Base-by-base conservation (phyloP, 2,888 invertebrate genomes). In the Cyclophora albipunctata region DNA sequence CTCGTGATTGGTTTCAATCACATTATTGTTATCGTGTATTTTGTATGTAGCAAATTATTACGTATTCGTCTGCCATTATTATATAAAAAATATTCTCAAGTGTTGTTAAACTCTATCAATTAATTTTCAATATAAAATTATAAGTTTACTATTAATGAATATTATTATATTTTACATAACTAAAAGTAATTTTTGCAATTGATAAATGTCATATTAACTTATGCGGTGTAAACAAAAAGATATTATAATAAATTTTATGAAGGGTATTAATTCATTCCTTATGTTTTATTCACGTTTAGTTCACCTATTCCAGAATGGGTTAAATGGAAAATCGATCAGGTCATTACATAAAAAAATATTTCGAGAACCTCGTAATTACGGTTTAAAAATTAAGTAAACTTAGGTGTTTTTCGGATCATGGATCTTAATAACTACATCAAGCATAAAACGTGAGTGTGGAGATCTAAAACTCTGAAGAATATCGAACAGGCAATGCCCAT, bases 201-300 rank as follows among this genome's bases (percentile, higher is more conserved):
- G 37, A 37, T 53, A 45, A 51, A 56, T 53, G 50, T 54, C 54
- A 37, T 37, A 37, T 51, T 51, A 52, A 47, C 49, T 51, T 49
- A 50, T 57, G 54, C 52, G 52, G 49, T 60, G 56, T 60, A 55
- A 52, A 52, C 54, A 52, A 59, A 57, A 59, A 59, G 54, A 52
- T 58, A 56, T 52, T 50, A 48, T 55, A 58, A 51, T 59, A 58
- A 55, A 48, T 50, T 54, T 52, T 57, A 59, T 51, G 52, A 55
- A 50, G 54, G 52, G 52, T 55, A 58, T 41, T 3, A 40, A 41
- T 48, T 45, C 34, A 5, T 45, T 45, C n/a, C 7, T 7, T 3
- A 42, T 44, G 42, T 48, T 44, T 45, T 49, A 20, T 20, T 20
- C 20, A 20, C 20, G 20, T 1, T 20, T 20, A 20, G 20, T 20